Percentiles rank a stretch among this genome's conserved stretches.
Evolutionary conservation across 2,113 vertebrate genomes (phyloP).

Genomic region (Sander vitreus): DNA sequence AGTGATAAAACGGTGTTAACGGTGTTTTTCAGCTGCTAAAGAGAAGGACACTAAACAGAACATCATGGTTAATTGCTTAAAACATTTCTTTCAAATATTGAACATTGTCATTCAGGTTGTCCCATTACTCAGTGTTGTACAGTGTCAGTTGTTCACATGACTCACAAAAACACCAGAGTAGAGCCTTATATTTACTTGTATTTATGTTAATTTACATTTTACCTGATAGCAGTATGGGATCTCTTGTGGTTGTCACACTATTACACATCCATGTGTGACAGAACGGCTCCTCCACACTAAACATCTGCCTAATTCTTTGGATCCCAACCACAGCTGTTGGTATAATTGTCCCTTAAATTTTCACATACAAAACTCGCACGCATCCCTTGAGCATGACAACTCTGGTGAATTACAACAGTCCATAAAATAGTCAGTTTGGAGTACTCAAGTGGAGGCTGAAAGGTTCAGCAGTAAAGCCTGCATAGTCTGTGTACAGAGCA

Average conservation of each 20-base stretch:
- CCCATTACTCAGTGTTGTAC: not conserved
- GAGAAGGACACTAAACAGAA: not conserved
- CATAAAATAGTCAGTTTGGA: not conserved
- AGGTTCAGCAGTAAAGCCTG: conserved; percentile 31
- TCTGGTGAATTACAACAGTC: not conserved
- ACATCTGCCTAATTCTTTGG: not conserved
- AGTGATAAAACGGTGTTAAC: not conserved
- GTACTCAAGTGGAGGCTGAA: conserved; percentile 31
- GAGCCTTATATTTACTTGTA: not conserved
- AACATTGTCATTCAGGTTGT: not conserved
- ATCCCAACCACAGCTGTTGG: not conserved
- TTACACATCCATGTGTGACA: not conserved
- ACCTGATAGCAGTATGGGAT: conserved; percentile 22
- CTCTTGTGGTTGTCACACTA: not conserved
- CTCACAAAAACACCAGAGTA: too few relatives aligned
- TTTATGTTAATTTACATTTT: conserved; percentile 23
- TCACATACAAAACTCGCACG: not conserved
- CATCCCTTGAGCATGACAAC: not conserved
- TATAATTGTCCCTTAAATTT: not conserved
- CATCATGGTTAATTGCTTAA: not conserved
- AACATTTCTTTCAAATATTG: not conserved
- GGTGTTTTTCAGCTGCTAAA: not conserved
- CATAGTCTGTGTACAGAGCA: conserved; percentile 70
- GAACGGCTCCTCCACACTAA: not conserved
- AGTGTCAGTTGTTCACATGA: not conserved